phyloP scores from a whole-genome alignment of 2,113 vertebrate genomes.

The Seriola quinqueradiata region DNA sequence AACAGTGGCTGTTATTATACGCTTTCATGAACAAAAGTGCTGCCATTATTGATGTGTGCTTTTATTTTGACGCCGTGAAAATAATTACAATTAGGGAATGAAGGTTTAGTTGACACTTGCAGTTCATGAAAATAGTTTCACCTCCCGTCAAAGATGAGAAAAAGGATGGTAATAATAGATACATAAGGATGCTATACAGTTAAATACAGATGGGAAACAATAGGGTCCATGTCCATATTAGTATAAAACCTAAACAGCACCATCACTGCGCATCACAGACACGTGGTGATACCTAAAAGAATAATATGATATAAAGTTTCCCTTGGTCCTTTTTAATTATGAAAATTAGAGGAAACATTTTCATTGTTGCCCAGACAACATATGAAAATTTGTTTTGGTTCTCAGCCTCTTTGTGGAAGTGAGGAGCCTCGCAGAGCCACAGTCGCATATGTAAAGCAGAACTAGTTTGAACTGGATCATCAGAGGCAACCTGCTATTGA shows the following conservation, averaged over 20 bases:
- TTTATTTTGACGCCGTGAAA: constrained; percentile 4
- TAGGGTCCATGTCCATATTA: not conserved
- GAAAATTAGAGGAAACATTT: not conserved
- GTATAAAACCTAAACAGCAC: not conserved
- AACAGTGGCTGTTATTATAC: not conserved
- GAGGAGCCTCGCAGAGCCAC: not conserved
- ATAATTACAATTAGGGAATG: not conserved
- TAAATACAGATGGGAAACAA: not conserved
- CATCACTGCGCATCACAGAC: not conserved
- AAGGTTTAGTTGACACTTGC: not conserved
- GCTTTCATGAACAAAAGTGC: not conserved
- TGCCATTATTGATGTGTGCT: not conserved
- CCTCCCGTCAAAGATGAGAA: not conserved
- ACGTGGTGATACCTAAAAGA: not conserved
- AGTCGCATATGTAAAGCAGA: constrained; percentile 55
- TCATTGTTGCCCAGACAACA: not conserved
- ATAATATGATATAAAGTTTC: not conserved
- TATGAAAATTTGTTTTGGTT: not conserved
- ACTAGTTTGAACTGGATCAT: constrained; percentile 85
- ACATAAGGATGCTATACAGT: not conserved
- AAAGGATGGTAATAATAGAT: not conserved
- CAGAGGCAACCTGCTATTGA: constrained; percentile 69
- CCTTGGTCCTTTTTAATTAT: not conserved
- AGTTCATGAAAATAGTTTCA: not conserved
- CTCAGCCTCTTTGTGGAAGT: not conserved